phyloP scores from a whole-genome alignment of 2,113 vertebrate species.

The Cryptotis parvus region DNA sequence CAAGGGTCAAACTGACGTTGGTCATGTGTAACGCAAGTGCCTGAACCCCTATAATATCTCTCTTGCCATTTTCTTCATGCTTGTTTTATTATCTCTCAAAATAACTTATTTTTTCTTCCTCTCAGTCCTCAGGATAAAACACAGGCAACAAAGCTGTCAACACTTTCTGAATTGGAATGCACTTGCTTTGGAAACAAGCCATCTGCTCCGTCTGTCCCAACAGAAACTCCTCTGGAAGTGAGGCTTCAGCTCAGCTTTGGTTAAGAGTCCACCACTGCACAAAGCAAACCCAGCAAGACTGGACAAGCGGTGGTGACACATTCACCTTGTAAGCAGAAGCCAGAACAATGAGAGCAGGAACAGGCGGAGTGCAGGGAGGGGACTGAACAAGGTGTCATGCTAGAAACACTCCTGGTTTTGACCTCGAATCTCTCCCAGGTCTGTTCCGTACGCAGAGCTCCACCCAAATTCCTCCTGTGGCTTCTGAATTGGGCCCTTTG shows the following conservation, averaged over 20 bases:
- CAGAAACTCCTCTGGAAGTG: neutral
- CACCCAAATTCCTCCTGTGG: neutral
- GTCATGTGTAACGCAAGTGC: no score
- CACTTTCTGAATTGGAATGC: neutral
- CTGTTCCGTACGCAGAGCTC: neutral
- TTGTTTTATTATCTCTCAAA: slow-evolving; percentile 37
- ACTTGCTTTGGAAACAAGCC: neutral
- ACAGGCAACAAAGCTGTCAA: neutral
- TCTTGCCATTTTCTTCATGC: neutral
- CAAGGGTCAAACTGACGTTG: no score
- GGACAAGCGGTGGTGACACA: neutral
- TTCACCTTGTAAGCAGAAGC: neutral
- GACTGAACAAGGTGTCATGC: neutral
- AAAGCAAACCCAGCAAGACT: neutral
- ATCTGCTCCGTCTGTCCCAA: neutral
- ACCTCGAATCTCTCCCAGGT: neutral
- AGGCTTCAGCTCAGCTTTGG: neutral
- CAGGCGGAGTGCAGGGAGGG: neutral
- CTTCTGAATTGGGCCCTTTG: neutral
- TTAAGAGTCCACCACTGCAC: neutral
- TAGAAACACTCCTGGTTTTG: neutral
- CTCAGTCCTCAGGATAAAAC: neutral
- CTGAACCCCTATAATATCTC: no score
- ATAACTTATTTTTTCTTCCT: neutral
- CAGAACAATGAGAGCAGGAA: neutral